Conservation (phyloP, 2,888 invertebrate species). For the Parnassius orleans region DNA sequence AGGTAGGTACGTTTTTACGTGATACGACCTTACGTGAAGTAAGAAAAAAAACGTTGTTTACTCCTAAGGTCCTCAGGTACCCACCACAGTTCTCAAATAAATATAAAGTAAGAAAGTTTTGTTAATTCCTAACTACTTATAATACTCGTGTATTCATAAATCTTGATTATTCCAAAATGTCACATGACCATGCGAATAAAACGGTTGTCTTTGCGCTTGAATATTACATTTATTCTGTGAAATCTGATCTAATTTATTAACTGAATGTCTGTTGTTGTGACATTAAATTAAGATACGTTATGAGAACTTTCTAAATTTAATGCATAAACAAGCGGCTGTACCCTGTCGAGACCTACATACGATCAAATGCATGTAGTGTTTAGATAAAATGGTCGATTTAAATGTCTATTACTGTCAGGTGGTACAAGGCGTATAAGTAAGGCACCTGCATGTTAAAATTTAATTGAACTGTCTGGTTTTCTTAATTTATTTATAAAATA, state of each 20-base stretch:
- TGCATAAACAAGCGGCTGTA: background rate
- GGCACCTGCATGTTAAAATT: slow-evolving; percentile 17
- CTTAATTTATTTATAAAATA: background rate
- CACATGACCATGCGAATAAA: no score
- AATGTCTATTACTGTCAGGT: slow-evolving; percentile 17
- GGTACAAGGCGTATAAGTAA: slow-evolving; percentile 1
- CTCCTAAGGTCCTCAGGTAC: no score
- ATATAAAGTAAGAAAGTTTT: no score
- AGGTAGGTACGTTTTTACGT: no score
- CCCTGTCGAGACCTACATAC: slow-evolving; percentile 11
- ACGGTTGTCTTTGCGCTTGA: background rate
- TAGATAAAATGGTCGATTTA: slow-evolving; percentile 19
- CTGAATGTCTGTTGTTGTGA: slow-evolving; percentile 3
- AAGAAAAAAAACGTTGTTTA: no score
- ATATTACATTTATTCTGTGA: background rate
- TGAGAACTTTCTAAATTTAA: slow-evolving; percentile 22
- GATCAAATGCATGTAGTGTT: slow-evolving; percentile 13
- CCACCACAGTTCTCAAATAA: no score
- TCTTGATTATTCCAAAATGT: no score
- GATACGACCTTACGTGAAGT: no score
- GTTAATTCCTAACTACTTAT: no score
- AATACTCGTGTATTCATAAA: no score
- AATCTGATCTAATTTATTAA: background rate
- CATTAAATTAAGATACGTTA: slow-evolving; percentile 10
- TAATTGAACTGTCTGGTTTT: slow-evolving; percentile 9